Base-by-base conservation (phyloP, 37 sponge, comb jelly and placozoan species). In the Aphrocallistes beatrix region DNA sequence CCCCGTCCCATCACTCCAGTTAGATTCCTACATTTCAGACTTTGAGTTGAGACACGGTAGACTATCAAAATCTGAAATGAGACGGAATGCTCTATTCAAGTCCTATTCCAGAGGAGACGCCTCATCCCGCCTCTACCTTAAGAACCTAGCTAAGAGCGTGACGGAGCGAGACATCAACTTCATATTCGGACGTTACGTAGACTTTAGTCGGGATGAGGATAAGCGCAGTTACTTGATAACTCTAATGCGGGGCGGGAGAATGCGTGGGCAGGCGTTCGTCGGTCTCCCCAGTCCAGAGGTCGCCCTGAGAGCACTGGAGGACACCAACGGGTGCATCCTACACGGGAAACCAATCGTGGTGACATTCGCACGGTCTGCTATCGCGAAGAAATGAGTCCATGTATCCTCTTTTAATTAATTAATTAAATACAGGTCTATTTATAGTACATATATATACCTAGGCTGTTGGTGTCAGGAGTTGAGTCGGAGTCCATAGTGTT, bases 211-310 rank as follows among this genome's bases (percentile, higher is more conserved):
- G 21, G 88, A 90, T 0, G 50, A 37, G 38, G 86, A 94, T 21
- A 48, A n/a, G 1, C 51, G 83, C 81, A 87, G 85, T 90, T 94
- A 69, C 38, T 83, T 38, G 23, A 75, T 86, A 3, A 85, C 81
- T 23, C 60, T 96, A 25, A 94, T 98, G 96, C 87, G 86, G 51
- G 51, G 85, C 0, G 99, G 99, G 1, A 82, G 96, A 38, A 94
- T 98, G 96, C 93, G 93, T 37, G 99, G 96, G 19, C 99, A 98
- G 40, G 99, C 99, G 42, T 98, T 98, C 82, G 86, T 98, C 34
- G 90, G 89, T 9, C 84, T 94, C 21, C 92, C 99, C n/a, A 86
- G 81, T 89, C 91, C 91, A 25, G 88, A 84, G 19, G 90, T 85
- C 38, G 94, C 99, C 13, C 19, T 36, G 8, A 81, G 38, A 30